Evolutionary conservation across 2,113 vertebrate species (phyloP).

Genomic region (Myotis yumanensis): DNA sequence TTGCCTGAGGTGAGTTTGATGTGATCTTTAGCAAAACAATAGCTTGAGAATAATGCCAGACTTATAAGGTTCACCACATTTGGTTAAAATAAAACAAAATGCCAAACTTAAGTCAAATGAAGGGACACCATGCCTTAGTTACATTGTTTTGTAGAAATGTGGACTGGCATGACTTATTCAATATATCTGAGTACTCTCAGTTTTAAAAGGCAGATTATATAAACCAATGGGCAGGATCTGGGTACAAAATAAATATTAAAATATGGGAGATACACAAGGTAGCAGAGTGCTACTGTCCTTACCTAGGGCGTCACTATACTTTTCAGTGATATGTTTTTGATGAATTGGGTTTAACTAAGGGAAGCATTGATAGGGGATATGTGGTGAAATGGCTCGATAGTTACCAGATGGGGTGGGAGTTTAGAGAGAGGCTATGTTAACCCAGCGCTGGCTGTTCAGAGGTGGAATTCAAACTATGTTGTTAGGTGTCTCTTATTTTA

Average conservation of each 20-base stretch:
- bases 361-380: not conserved
- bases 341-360: not conserved
- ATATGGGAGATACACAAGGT: not conserved
- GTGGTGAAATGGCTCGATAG: not conserved
- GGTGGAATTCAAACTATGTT: not conserved
- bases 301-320: not conserved
- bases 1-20: constrained; percentile 41
- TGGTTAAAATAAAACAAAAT: not conserved
- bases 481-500: not conserved
- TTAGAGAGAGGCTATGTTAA: not conserved
- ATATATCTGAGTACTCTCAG: not conserved
- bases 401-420: not conserved
- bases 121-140: not conserved
- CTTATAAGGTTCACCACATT: not conserved
- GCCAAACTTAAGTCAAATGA: not conserved
- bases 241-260: not conserved
- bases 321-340: not conserved
- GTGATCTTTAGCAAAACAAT: not conserved
- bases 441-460: not conserved
- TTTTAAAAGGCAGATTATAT: not conserved
- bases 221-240: not conserved
- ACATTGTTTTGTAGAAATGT: not conserved
- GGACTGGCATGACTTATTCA: not conserved
- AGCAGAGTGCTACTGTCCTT: not conserved
- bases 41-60: not conserved